A percentile compares a stretch with the other conserved stretches of the same genome.
Conservation (phyloP, 2,797 vertebrate genomes). For the Erpetoichthys calabaricus region DNA sequence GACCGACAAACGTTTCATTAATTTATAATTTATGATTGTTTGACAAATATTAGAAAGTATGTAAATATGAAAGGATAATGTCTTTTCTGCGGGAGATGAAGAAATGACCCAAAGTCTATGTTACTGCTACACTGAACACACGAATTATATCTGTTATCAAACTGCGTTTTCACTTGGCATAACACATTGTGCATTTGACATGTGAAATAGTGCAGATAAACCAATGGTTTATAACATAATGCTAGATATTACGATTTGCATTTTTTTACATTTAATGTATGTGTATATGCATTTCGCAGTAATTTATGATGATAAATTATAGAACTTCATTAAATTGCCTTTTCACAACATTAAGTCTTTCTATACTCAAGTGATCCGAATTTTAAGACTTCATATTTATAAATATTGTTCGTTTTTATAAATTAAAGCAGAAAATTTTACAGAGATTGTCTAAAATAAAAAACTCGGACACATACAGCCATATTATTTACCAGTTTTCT, state of each 20-base stretch:
- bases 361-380: not conserved
- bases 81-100: constrained; percentile 97
- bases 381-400: not conserved
- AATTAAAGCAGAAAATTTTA: no score
- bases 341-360: constrained; percentile 14
- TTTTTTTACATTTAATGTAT: constrained; percentile 55
- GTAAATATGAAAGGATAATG: constrained; percentile 97
- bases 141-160: constrained; percentile 82
- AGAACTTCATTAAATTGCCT: constrained; percentile 28
- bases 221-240: constrained; percentile 92
- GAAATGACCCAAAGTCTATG: constrained; percentile 96
- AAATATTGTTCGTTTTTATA: no score
- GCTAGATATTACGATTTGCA: constrained; percentile 82
- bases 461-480: no score
- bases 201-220: constrained; percentile 98
- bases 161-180: constrained; percentile 78
- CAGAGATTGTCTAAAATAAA: no score
- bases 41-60: constrained; percentile 99
- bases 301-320: constrained; percentile 51
- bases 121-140: constrained; percentile 89
- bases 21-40: constrained; percentile 99
- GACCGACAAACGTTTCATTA: constrained; percentile 97
- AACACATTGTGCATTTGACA: constrained; percentile 76
- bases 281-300: constrained; percentile 29
- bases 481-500: no score